These are phyloP conservation scores for Polypterus senegalus DNA, from an alignment of 2,113 vertebrate species.

Conservation along the genomic window DNA sequence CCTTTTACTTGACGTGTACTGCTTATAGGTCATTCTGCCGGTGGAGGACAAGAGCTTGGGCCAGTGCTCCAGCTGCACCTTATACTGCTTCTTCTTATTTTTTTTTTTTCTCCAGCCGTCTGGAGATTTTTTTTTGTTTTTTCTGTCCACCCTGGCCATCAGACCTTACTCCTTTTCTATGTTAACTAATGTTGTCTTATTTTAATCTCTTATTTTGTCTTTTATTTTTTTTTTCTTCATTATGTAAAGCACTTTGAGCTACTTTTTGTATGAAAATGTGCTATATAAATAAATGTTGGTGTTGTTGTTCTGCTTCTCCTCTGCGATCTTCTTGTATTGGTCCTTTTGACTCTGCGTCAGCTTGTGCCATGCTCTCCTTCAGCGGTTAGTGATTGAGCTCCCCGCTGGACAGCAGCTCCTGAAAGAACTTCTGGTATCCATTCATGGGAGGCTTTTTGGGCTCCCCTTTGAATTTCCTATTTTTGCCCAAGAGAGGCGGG, in stretches of 20 bases:
- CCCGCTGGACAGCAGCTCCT: slow-evolving; percentile 91
- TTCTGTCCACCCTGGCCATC: no score
- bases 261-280: no score
- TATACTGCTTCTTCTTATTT: slow-evolving; percentile 91
- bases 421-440: slow-evolving; percentile 96
- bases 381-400: slow-evolving; percentile 89
- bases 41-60: slow-evolving; percentile 85
- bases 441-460: slow-evolving; percentile 98
- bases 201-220: no score
- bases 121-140: no score
- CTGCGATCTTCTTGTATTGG: slow-evolving; percentile 87
- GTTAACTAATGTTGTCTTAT: no score
- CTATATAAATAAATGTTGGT: no score
- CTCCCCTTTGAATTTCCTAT: slow-evolving; percentile 96
- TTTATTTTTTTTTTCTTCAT: no score
- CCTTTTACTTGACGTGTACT: slow-evolving; percentile 81
- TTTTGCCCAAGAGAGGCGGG: slow-evolving; percentile 72
- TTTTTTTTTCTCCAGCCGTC: no score
- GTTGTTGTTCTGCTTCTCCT: slow-evolving; percentile 93
- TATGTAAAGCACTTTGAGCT: no score
- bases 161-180: no score
- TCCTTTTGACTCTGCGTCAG: slow-evolving; percentile 83
- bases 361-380: slow-evolving; percentile 88
- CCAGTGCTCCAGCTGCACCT: slow-evolving; percentile 85
- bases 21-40: slow-evolving; percentile 80